Percentiles rank a stretch among this genome's conserved stretches.
These are phyloP conservation scores for Tetrapedia diversipes DNA, from an alignment of 2,888 invertebrate genomes.

Conservation along the genomic window DNA sequence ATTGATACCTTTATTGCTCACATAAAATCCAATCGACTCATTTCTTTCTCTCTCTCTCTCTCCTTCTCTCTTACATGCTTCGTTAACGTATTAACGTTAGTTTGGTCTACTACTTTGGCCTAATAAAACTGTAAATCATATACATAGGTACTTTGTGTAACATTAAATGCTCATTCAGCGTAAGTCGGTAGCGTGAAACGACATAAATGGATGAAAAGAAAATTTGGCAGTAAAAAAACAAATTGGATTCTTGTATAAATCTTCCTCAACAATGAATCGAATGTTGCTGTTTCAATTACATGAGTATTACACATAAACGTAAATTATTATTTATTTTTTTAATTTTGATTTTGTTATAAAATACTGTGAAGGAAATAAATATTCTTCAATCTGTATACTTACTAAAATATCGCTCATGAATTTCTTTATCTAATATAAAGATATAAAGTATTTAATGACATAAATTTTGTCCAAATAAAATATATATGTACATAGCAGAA, in stretches of 20 bases:
- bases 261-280: conserved; percentile 6
- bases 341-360: neutral
- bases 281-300: neutral
- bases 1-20: conserved; percentile 20
- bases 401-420: no score
- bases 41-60: neutral
- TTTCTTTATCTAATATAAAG: no score
- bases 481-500: no score
- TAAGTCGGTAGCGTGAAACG: conserved; percentile 46
- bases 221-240: conserved; percentile 55
- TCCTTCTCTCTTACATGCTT: neutral
- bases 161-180: conserved; percentile 57
- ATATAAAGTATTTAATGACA: no score
- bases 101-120: conserved; percentile 72
- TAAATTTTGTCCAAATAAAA: no score
- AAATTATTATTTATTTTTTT: no score
- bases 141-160: conserved; percentile 61
- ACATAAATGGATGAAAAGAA: conserved; percentile 39
- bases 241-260: conserved; percentile 16
- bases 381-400: no score
- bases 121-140: conserved; percentile 58
- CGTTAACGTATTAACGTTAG: conserved; percentile 56
- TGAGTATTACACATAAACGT: neutral
- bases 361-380: no score
- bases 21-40: conserved; percentile 15